Evolutionary conservation across 2,888 invertebrate species (phyloP), one percentile per base, ranked within the genome.

Genomic region (Sipha maydis): DNA sequence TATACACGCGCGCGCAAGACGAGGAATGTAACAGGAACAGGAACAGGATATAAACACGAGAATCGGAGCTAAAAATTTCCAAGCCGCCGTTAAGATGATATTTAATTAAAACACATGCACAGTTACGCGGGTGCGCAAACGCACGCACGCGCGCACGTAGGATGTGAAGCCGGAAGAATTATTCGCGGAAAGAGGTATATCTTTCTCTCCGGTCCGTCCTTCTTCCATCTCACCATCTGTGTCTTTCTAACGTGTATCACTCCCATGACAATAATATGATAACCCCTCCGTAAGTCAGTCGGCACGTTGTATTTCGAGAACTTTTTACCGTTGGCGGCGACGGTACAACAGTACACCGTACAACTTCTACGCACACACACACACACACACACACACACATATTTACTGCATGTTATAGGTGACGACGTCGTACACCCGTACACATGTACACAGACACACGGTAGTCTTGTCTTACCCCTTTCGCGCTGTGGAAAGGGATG

Each of bases 201-300:
- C 48, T 48, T 11, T 48, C 48, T 48, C 48, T 48, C 41, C 41
- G 8, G n/a, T 67, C 67, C 67, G 67, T 67, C 41, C 41, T 0
- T 48, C 48, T 48, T 61, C 61, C 25, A 25, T 61, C 61, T 61
- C 61, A 25, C 25, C 41, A 41, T 76, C 76, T 31, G 19, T 31
- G 56, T 31, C 21, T 31, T 19, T 34, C n/a, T 56, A 69, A 56
- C 79, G 71, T 56, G 73, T 88, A 88, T 88, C 86, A 82, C 86
- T 88, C 86, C 86, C 86, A 88, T 88, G 86, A 88, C 86, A 88
- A 88, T 88, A 88, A 88, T 88, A 88, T 79, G 79, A 88, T 88
- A 88, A 80, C 79, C 80, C 21, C 75, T 48, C 28, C 56, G 8
- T 3, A 8, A 31, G 56, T 19, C 34, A 25, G 21, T 19, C 34